phyloP scores from a whole-genome alignment of 2,797 vertebrate genomes.

The Diglossa cyanea region DNA sequence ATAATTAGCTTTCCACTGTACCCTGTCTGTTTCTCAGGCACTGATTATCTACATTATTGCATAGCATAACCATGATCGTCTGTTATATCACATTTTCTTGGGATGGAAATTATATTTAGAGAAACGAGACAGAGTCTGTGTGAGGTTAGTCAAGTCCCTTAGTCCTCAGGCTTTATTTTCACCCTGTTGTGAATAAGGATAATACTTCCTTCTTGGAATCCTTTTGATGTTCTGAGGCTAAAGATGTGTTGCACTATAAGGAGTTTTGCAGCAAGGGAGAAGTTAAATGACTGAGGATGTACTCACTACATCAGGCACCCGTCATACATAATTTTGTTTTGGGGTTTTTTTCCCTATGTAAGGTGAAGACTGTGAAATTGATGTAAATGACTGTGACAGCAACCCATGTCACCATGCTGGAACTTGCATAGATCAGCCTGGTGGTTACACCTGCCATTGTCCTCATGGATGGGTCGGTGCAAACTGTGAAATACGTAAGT shows the following conservation, averaged over 20 bases:
- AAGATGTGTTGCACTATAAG: neutral
- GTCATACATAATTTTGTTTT: neutral
- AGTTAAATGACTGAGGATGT: neutral
- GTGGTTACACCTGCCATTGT: conserved; percentile 92
- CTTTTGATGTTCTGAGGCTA: neutral
- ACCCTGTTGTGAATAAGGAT: neutral
- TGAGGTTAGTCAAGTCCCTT: neutral
- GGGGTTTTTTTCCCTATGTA: neutral
- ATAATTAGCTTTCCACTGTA: neutral
- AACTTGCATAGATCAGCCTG: conserved; percentile 92
- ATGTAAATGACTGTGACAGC: conserved; percentile 93
- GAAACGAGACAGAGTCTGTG: neutral
- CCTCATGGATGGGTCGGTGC: conserved; percentile 93
- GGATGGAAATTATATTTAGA: neutral
- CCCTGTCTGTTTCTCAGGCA: neutral
- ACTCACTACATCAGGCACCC: neutral
- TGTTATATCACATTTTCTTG: neutral
- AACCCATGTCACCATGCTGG: conserved; percentile 92
- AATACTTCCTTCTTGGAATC: neutral
- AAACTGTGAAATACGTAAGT: conserved; percentile 97
- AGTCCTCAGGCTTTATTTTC: neutral
- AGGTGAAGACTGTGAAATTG: conserved; percentile 91
- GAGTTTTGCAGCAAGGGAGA: neutral
- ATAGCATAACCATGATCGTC: neutral
- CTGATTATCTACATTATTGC: neutral